A percentile compares a stretch with the other conserved stretches of the same genome.
Evolutionary conservation across 1,140 invertebrate species (phyloP).

Genomic region (Eueides isabella): DNA sequence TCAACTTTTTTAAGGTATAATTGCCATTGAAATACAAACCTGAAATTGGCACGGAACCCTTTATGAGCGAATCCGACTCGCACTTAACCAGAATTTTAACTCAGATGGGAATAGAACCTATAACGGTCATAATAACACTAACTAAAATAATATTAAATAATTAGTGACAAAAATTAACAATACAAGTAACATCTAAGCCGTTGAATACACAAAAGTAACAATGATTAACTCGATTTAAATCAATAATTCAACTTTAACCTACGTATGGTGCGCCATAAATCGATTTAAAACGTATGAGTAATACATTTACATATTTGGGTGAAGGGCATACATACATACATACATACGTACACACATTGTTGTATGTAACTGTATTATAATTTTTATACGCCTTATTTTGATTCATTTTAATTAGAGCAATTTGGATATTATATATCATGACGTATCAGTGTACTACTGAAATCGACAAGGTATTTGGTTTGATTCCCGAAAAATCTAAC

Average conservation of each 20-base stretch:
- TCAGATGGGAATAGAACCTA: no score
- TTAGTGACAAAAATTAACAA: neutral
- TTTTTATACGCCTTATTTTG: neutral
- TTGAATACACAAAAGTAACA: neutral
- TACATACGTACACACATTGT: constrained; percentile 7
- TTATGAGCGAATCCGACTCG: no score
- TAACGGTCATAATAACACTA: neutral
- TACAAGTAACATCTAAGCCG: neutral
- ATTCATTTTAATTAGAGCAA: neutral
- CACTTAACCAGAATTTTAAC: no score
- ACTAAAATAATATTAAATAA: no score
- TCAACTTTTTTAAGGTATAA: no score
- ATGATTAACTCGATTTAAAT: constrained; percentile 15
- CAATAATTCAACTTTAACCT: constrained; percentile 34
- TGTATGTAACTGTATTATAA: constrained; percentile 27
- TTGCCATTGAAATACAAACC: no score
- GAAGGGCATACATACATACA: constrained; percentile 41
- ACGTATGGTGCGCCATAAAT: constrained; percentile 30
- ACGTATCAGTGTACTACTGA: no score
- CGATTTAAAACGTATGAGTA: constrained; percentile 43
- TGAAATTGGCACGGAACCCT: no score
- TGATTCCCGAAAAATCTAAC: no score
- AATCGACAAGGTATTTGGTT: no score
- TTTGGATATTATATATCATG: no score
- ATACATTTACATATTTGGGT: constrained; percentile 51